Evolutionary conservation across 2,888 invertebrate species (phyloP).

Genomic region (Andrena flavipes): DNA sequence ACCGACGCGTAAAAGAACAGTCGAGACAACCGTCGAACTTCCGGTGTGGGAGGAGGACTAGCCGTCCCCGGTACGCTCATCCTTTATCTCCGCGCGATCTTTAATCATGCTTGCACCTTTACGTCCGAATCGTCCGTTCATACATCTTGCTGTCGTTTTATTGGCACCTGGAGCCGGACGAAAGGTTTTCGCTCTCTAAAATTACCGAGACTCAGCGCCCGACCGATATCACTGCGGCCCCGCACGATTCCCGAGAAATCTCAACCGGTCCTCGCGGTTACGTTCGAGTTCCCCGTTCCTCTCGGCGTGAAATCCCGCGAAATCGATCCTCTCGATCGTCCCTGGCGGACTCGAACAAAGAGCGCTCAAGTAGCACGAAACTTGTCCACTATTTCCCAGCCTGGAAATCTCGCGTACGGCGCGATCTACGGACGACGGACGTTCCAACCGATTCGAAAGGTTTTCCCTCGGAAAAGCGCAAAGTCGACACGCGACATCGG

Average conservation of each 20-base stretch:
- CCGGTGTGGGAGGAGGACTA: background rate
- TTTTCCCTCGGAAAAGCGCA: conserved; percentile 16
- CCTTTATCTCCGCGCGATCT: background rate
- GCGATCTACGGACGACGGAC: background rate
- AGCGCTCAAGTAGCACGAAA: background rate
- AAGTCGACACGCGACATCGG: conserved; percentile 63
- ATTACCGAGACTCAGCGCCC: conserved; percentile 10
- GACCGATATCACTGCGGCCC: conserved; percentile 18
- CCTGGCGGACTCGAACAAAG: background rate
- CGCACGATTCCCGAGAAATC: background rate
- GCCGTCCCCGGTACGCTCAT: background rate
- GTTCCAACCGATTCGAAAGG: background rate
- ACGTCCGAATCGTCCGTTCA: conserved; percentile 6
- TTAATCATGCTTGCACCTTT: conserved; percentile 21
- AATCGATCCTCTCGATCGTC: background rate
- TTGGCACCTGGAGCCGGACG: conserved; percentile 47
- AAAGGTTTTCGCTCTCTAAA: conserved; percentile 25
- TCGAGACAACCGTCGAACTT: background rate
- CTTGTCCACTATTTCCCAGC: background rate
- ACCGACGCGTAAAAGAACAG: background rate
- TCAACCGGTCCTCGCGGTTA: background rate
- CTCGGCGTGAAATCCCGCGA: background rate
- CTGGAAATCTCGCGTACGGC: background rate
- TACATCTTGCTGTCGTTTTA: conserved; percentile 9
- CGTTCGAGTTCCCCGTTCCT: background rate